A percentile compares a stretch with the other conserved stretches of the same genome.
Conservation (phyloP, 2,797 vertebrate genomes). For the Manis javanica region DNA sequence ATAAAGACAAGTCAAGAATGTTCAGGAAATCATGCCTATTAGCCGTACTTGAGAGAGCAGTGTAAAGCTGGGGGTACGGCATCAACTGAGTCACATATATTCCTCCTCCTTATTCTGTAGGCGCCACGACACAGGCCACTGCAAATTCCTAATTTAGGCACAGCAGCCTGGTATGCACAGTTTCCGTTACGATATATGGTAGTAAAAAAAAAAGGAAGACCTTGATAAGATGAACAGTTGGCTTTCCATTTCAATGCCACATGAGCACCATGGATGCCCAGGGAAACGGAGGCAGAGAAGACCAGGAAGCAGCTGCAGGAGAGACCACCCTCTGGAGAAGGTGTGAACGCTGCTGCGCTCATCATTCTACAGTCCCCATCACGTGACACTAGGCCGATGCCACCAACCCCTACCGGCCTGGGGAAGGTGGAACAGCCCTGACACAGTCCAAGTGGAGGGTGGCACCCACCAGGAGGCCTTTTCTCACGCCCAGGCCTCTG, state of each 20-base stretch:
- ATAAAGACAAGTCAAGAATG: background rate
- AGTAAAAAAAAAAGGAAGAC: background rate
- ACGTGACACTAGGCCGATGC: background rate
- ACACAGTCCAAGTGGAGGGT: background rate
- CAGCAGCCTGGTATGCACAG: background rate
- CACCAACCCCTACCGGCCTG: background rate
- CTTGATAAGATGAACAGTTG: background rate
- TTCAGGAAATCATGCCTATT: background rate
- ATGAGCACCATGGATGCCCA: background rate
- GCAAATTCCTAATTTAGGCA: background rate
- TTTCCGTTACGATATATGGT: background rate
- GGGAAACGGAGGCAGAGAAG: background rate
- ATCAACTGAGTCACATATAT: background rate
- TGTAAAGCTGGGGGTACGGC: background rate
- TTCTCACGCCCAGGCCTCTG: background rate
- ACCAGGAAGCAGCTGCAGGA: background rate
- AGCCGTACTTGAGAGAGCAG: background rate
- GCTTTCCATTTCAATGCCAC: background rate
- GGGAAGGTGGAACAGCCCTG: background rate
- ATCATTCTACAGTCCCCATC: background rate
- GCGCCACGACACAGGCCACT: background rate
- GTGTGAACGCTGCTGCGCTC: rapidly evolving
- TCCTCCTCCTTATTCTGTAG: background rate
- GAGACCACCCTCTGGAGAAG: background rate
- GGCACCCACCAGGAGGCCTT: background rate